phyloP scores from a whole-genome alignment of 1,140 invertebrate species.

The Drosophila kurseongensis region DNA sequence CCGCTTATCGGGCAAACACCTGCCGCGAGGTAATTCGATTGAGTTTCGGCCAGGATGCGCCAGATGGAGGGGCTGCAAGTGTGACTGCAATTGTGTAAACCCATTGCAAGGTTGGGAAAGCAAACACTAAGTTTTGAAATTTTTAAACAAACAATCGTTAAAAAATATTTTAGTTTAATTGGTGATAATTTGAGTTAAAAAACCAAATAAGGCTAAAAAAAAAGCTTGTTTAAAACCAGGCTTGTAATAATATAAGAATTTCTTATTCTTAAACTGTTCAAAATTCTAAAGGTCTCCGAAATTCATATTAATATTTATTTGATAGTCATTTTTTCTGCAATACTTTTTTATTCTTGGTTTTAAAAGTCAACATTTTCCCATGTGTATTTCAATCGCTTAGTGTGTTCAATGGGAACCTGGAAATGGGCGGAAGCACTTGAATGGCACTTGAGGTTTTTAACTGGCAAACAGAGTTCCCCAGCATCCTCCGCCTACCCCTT shows the following conservation, averaged over 20 bases:
- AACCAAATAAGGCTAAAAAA: too few relatives aligned
- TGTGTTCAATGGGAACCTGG: not conserved
- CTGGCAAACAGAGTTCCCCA: conserved; percentile 19
- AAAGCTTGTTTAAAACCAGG: too few relatives aligned
- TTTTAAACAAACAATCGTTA: too few relatives aligned
- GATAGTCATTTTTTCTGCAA: not conserved
- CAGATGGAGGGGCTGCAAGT: conserved; percentile 3
- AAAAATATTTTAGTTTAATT: too few relatives aligned
- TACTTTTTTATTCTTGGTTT: not conserved
- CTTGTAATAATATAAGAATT: too few relatives aligned
- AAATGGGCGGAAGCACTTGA: conserved; percentile 22
- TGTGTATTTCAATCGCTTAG: conserved; percentile 8
- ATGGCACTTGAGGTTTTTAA: conserved; percentile 34
- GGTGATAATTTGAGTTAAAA: too few relatives aligned
- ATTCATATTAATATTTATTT: too few relatives aligned
- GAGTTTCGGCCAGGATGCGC: conserved; percentile 23
- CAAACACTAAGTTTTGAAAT: not conserved
- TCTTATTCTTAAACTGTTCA: too few relatives aligned
- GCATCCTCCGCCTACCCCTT: conserved; percentile 8
- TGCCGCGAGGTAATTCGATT: conserved; percentile 27
- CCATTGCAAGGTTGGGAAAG: not conserved
- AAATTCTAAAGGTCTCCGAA: too few relatives aligned
- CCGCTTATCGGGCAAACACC: conserved; percentile 39
- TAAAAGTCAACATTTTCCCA: not conserved
- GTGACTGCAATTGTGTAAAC: not conserved